Base-by-base conservation (phyloP, 2,888 invertebrate genomes). In the Dynastes hyllus region DNA sequence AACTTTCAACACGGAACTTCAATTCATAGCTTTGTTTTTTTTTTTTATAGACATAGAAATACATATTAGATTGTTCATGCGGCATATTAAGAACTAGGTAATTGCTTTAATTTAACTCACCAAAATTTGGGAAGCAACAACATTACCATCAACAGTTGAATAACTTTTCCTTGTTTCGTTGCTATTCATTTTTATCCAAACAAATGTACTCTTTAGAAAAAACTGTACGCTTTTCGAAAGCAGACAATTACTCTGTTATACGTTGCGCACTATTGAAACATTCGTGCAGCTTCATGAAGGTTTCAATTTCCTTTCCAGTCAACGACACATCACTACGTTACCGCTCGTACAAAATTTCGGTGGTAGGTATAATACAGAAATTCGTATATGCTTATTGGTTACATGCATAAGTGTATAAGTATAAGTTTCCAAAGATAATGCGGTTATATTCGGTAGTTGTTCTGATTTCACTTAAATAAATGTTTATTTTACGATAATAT, bases 131-230 rank as follows among this genome's bases (percentile, higher is more conserved):
- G 79, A 67, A 80, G 55, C 79, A 6, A 79, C 69, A 5, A 79
- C 69, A 51, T 79, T 76, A 61, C 83, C 82, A 11, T 81, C 78
- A 50, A 77, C 73, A 69, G 80, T 53, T 11, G 76, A 76, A 76
- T 81, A 80, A 22, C 82, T 81, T 78, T 81, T 81, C 22, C 76
- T 76, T 32, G 55, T 65, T 58, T 58, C 55, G 32, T 13, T 69
- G 65, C 55, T 69, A 75, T 22, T 61, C 75, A 75, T 75, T 61
- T 75, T 61, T 29, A 61, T 2, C 27, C 50, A 71, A 61, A 27
- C 11, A 61, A 16, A 11, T 29, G 53, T 13, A 53, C 51, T 29
- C 51, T 58, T 11, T 9, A 53, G 2, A 73, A 8, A 61, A 61
- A 75, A 37, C 9, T 61, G 8, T 27, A 22, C 29, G 9, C 8